Evolutionary conservation across 2,888 invertebrate genomes (phyloP).

Genomic region (Mythimna lalbum): DNA sequence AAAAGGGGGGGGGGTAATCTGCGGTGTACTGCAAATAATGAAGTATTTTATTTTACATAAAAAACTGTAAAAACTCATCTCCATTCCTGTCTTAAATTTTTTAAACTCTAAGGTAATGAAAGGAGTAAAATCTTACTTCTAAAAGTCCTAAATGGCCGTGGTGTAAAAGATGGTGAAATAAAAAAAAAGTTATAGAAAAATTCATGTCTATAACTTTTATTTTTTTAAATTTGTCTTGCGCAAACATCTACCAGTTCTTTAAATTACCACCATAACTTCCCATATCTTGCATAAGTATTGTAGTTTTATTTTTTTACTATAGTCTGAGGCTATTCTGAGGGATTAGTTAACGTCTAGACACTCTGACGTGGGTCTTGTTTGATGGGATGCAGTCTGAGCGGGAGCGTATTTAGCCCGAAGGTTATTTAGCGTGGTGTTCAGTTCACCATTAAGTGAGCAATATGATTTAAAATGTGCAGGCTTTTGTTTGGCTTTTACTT

Average conservation of each 20-base stretch:
- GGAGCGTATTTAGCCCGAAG: conserved; percentile 33
- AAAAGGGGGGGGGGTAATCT: too few species aligned
- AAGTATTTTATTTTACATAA: too few species aligned
- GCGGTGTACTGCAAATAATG: too few species aligned
- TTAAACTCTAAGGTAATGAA: too few species aligned
- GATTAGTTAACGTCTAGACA: conserved; percentile 57
- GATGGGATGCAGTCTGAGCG: conserved; percentile 20
- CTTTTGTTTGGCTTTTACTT: background rate
- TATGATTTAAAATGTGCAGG: background rate
- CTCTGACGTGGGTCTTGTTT: conserved; percentile 41
- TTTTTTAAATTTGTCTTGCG: too few species aligned
- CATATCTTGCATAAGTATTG: background rate
- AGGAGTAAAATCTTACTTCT: too few species aligned
- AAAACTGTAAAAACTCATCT: too few species aligned
- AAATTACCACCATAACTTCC: background rate
- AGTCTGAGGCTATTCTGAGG: conserved; percentile 29
- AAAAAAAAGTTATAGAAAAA: background rate
- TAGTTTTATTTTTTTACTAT: conserved; percentile 1
- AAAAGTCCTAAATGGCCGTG: background rate
- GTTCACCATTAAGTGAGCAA: conserved; percentile 3
- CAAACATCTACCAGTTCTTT: background rate
- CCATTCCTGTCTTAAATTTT: too few species aligned
- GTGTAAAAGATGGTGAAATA: background rate
- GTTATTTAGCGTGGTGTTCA: conserved; percentile 16
- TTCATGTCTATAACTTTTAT: too few species aligned